These are phyloP conservation scores for Pogonocherus hispidulus DNA, from an alignment of 2,888 invertebrate genomes.

Conservation along the genomic window DNA sequence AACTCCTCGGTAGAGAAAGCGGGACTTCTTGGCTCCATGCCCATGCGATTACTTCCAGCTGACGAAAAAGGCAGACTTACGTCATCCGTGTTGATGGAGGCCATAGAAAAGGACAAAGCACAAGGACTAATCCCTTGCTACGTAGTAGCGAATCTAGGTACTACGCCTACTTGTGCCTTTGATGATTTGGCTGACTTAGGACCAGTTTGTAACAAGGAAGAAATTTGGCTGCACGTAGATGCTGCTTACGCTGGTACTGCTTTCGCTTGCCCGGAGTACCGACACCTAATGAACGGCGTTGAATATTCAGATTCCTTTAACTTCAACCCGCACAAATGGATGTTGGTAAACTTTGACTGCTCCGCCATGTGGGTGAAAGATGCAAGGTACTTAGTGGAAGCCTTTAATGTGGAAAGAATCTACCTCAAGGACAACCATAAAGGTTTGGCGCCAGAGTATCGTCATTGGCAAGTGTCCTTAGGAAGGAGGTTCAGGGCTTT, in stretches of 20 bases:
- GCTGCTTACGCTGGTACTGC: conserved; percentile 97
- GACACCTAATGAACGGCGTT: conserved; percentile 73
- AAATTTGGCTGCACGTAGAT: conserved; percentile 95
- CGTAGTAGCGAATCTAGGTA: conserved; percentile 80
- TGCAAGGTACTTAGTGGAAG: conserved; percentile 84
- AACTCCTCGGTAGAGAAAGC: conserved; percentile 94
- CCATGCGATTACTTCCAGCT: conserved; percentile 79
- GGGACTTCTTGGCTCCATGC: conserved; percentile 84
- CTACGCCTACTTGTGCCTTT: conserved; percentile 87
- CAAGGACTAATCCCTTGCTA: conserved; percentile 91
- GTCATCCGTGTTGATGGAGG: conserved; percentile 77
- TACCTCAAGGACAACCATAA: conserved; percentile 86
- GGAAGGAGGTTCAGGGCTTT: conserved; percentile 91
- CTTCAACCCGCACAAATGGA: conserved; percentile 96
- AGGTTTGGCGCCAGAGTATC: conserved; percentile 74
- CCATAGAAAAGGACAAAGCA: conserved; percentile 82
- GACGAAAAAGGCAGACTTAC: conserved; percentile 79
- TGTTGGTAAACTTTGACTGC: conserved; percentile 96
- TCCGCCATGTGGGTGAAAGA: conserved; percentile 94
- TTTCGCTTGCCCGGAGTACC: conserved; percentile 92
- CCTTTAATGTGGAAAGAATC: conserved; percentile 93
- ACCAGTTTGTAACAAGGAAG: conserved; percentile 80
- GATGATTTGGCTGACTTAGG: conserved; percentile 91
- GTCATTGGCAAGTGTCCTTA: conserved; percentile 92
- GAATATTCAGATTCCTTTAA: conserved; percentile 92